Base-by-base conservation (phyloP, 1,140 invertebrate species). In the Venturia canescens region DNA sequence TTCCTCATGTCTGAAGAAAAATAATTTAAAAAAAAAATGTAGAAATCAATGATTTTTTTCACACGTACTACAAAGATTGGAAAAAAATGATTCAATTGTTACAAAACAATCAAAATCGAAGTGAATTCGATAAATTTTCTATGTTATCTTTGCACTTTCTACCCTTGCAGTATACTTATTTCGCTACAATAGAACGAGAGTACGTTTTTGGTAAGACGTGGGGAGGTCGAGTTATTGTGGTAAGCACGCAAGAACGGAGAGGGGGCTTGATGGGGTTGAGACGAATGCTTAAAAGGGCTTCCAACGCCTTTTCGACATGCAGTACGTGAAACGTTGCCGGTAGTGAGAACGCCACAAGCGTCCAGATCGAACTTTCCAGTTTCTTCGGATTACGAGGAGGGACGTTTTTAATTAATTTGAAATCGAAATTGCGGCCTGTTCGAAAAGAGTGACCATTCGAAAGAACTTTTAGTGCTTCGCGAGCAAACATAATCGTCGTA, bases 271-370 rank as follows among this genome's bases (percentile, higher is more conserved):
- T 60, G 72, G 72, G 75, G 84, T 88, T 86, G 85, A 88, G 87
- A 81, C 71, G 85, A 90, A 88, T 81, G 88, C 87, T 90, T 90
- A 91, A 90, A 91, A 91, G 84, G 88, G 86, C 87, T 88, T 87
- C 83, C 79, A 83, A 86, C 88, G 85, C 81, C 85, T 89, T 87
- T 86, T 82, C 82, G 80, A 86, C 88, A 89, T 88, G 89, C 89
- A 91, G 90, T 91, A 82, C 84, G 86, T 31, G 82, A 86, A 87
- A 86, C 83, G 85, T 63, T 63, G 77, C 69, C 74, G 74, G 34
- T 53, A 53, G 74, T 69, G 48, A 71, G 31, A 78, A 77, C 48
- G 18, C 34, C 74, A 71, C 60, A 31, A 13, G 44, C 27, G 18
- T 21, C 69, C 13, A 66, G 31, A 34, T 34, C 31, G 7, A 34